These are phyloP conservation scores for Lacerta agilis DNA, from an alignment of 2,797 vertebrate genomes.

Conservation along the genomic window DNA sequence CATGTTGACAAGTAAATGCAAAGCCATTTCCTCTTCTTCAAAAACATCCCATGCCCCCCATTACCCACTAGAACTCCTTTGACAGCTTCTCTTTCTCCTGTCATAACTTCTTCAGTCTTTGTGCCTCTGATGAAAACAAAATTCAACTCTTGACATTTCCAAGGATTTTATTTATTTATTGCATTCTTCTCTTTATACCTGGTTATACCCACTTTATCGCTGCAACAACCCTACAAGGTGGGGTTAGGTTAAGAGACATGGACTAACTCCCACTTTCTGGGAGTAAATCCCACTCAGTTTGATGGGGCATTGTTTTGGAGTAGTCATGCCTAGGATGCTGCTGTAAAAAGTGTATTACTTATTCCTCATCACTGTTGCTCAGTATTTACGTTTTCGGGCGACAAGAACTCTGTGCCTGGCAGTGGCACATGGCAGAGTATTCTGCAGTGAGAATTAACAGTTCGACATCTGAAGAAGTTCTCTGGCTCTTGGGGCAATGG, in stretches of 20 bases:
- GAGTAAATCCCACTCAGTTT: background rate
- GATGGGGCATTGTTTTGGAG: too few relatives aligned
- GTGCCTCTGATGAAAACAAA: slow-evolving; percentile 26
- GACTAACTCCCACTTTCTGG: background rate
- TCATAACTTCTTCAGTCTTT: slow-evolving; percentile 57
- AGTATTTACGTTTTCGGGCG: slow-evolving; percentile 35
- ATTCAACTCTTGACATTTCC: slow-evolving; percentile 40
- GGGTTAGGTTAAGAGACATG: background rate
- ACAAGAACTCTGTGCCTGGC: slow-evolving; percentile 20
- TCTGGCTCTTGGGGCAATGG: slow-evolving; percentile 42
- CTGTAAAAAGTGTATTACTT: background rate
- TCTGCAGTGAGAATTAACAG: slow-evolving; percentile 51
- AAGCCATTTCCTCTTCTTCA: slow-evolving; percentile 69
- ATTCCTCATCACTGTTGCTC: background rate
- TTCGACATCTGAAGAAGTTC: slow-evolving; percentile 58
- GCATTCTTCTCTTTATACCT: background rate
- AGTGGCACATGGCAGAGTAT: slow-evolving; percentile 43
- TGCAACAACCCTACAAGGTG: background rate
- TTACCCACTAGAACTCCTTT: slow-evolving; percentile 54
- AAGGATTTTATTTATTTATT: background rate
- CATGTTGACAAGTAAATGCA: slow-evolving; percentile 67
- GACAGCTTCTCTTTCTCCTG: slow-evolving; percentile 57
- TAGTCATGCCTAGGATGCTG: background rate
- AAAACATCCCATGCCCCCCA: slow-evolving; percentile 49
- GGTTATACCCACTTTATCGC: background rate